Conservation (phyloP, 2,113 vertebrate species). For the Sapajus apella region DNA sequence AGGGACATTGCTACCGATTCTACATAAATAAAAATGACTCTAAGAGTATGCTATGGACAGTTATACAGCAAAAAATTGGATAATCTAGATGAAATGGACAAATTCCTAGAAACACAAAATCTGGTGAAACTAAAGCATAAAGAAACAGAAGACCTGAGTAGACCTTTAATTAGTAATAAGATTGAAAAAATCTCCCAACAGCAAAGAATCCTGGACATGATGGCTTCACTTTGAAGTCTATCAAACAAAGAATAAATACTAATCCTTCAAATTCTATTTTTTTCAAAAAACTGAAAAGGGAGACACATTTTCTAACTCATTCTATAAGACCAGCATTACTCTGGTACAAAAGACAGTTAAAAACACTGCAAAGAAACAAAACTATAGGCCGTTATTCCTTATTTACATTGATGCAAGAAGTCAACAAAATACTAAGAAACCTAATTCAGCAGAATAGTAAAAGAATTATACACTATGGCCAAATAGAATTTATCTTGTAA, state of each 20-base stretch:
- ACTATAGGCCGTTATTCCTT: neutral
- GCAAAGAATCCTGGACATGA: neutral
- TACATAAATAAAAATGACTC: neutral
- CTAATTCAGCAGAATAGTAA: neutral
- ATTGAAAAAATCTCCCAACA: neutral
- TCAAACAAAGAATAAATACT: neutral
- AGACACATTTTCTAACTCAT: neutral
- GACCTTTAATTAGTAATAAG: neutral
- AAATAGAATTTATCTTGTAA: neutral
- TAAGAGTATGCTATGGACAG: neutral
- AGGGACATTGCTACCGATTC: neutral
- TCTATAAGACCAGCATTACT: neutral
- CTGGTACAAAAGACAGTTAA: neutral
- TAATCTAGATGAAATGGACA: neutral
- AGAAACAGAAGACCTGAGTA: neutral
- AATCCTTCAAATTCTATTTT: neutral
- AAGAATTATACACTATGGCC: neutral
- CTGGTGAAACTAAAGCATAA: neutral
- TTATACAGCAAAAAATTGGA: neutral
- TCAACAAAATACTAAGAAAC: neutral
- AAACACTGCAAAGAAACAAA: neutral
- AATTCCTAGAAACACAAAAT: neutral
- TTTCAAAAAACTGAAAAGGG: neutral
- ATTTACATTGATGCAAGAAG: neutral
- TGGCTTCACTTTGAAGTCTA: neutral